Percentiles rank a stretch among this genome's conserved stretches.
phyloP scores from a whole-genome alignment of 2,113 vertebrate species.

The Falcunculus frontatus region DNA sequence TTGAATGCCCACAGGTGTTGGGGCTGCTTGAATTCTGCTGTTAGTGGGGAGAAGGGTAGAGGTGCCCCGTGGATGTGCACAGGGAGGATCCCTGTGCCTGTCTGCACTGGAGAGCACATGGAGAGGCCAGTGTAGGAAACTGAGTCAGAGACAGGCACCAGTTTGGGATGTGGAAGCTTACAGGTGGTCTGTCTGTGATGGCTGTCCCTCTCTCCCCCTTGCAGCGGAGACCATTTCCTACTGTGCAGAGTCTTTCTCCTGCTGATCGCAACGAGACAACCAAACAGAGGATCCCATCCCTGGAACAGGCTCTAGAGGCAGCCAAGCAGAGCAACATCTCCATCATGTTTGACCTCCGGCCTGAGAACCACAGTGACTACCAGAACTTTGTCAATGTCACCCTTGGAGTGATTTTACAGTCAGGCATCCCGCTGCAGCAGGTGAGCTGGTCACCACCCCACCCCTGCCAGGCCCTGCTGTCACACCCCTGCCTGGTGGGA shows the following conservation, averaged over 20 bases:
- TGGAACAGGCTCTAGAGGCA: constrained; percentile 70
- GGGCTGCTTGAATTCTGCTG: neutral
- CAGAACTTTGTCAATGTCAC: constrained; percentile 69
- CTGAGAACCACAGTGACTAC: constrained; percentile 65
- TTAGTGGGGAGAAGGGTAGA: neutral
- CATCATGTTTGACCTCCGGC: constrained; percentile 87
- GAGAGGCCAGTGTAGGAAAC: neutral
- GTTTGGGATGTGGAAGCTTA: neutral
- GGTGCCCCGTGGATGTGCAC: neutral
- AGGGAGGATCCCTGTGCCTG: neutral
- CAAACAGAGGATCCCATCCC: constrained; percentile 74
- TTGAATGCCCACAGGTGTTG: neutral
- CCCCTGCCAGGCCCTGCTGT: neutral
- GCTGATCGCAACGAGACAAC: constrained; percentile 49
- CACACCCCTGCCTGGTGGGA: neutral
- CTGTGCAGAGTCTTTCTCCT: constrained; percentile 68
- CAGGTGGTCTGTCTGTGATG: neutral
- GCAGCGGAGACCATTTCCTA: constrained; percentile 81
- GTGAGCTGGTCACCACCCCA: constrained; percentile 58
- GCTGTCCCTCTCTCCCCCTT: neutral
- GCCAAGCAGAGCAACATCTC: constrained; percentile 75
- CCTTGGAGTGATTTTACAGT: constrained; percentile 65
- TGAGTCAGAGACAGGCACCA: neutral
- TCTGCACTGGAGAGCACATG: neutral
- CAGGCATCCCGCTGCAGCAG: constrained; percentile 66